phyloP scores from a whole-genome alignment of 2,113 vertebrate species.

The Meriones unguiculatus region DNA sequence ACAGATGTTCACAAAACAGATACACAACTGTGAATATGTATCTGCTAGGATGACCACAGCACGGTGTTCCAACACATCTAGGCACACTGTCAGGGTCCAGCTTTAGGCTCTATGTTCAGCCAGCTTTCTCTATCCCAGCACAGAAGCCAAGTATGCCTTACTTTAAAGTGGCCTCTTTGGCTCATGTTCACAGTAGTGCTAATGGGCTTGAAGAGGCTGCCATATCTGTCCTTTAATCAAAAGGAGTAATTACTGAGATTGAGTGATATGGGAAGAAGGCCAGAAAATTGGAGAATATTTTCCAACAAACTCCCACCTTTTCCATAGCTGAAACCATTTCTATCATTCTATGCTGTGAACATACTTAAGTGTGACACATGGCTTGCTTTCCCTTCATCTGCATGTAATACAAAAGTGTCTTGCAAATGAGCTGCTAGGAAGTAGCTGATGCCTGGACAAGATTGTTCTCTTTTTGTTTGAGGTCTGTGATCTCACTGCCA shows the following conservation, averaged over 20 bases:
- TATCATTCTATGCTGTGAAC: neutral
- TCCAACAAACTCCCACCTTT: neutral
- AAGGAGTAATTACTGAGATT: constrained; percentile 40
- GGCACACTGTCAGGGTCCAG: neutral
- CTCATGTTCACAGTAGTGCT: constrained; percentile 56
- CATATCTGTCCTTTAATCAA: neutral
- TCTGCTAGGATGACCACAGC: neutral
- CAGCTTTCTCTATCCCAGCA: neutral
- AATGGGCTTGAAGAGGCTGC: constrained; percentile 22
- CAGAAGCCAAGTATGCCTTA: neutral
- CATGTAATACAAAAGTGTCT: constrained; percentile 14
- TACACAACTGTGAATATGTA: neutral
- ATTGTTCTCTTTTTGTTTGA: constrained; percentile 8
- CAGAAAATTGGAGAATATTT: neutral
- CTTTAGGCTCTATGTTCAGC: neutral
- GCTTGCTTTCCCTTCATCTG: neutral
- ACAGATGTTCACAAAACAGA: neutral
- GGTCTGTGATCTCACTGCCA: constrained; percentile 66
- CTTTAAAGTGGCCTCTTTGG: constrained; percentile 26
- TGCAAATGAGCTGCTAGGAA: constrained; percentile 9
- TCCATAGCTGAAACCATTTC: neutral
- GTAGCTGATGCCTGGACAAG: neutral
- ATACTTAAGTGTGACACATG: neutral
- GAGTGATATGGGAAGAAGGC: constrained; percentile 26
- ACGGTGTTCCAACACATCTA: neutral